Base-by-base conservation (phyloP, 2,797 vertebrate species). In the Cirrhinus molitorella region DNA sequence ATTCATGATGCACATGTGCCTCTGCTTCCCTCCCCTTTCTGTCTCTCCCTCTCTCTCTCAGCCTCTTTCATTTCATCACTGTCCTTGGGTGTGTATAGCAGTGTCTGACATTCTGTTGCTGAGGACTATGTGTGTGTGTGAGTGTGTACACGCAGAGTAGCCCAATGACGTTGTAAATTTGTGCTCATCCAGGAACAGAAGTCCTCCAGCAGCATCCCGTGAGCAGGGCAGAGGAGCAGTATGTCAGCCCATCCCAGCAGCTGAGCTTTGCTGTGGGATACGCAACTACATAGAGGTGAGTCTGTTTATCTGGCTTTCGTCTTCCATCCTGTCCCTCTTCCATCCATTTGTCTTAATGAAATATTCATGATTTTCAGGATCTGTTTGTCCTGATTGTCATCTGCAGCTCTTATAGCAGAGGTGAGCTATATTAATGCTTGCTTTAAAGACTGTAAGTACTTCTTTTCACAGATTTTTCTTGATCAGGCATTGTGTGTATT, bases 61-160 rank as follows among this genome's bases (percentile, higher is more conserved):
- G 55, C 43, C 80, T 43, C 81, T 16, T 63, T 85, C 83, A 84
- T 78, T 85, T 84, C 74, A 83, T 80, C 83, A 49, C 71, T 88
- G 86, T 63, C 83, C 71, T 84, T 84, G 85, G 88, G 85, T 83
- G 84, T 88, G 87, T 74, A 71, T 83, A 75, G 61, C 74, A 65
- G 76, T 72, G 53, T 83, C 75, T 85, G 67, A 84, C 72, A 67
- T 68, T 70, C 85, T 82, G 45, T 43, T 85, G 67, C 67, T 28
- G 28, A 55, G 74, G 57, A 47, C 59, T 63, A 16, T 63, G 13
- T 70, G n/a, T 71, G 21, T 72, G 43, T 67, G 16, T 68, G 63
- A 55, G 40, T 73, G 51, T 47, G 43, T 70, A n/a, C 16, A 63
- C 23, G 51, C 70, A 65, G 43, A 82, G 31, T 21, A 67, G 71